Evolutionary conservation across 2,797 vertebrate species (phyloP).

Genomic region (Diplodus puntazzo): DNA sequence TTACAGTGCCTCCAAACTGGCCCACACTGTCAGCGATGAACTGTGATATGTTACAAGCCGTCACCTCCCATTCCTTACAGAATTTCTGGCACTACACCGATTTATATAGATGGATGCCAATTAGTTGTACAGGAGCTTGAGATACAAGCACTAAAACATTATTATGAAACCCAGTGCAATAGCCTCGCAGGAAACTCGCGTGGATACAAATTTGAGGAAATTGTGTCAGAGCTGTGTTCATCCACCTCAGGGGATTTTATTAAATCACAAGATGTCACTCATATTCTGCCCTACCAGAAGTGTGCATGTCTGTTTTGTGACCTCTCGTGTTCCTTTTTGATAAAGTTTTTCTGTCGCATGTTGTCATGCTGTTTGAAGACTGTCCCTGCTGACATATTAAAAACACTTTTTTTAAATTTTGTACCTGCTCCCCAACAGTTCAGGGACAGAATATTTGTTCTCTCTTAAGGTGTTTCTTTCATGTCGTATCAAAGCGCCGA

Average conservation of each 20-base stretch:
- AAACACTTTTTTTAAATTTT: background rate
- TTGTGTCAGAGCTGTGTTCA: background rate
- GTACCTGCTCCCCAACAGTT: background rate
- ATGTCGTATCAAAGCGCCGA: slow-evolving; percentile 14
- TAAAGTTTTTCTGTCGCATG: background rate
- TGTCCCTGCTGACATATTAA: background rate
- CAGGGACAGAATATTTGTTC: background rate
- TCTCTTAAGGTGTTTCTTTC: slow-evolving; percentile 20
- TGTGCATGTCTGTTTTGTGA: background rate
- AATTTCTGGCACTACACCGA: slow-evolving; percentile 13
- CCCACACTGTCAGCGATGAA: background rate
- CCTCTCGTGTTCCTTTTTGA: background rate
- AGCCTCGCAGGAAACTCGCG: slow-evolving; percentile 19
- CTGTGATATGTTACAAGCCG: background rate
- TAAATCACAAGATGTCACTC: background rate
- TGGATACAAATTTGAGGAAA: slow-evolving; percentile 10
- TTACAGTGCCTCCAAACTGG: background rate
- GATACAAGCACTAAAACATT: background rate
- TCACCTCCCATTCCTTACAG: slow-evolving; percentile 4
- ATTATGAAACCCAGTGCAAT: slow-evolving; percentile 48
- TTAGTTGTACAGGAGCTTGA: slow-evolving; percentile 22
- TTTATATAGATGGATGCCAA: slow-evolving; percentile 28
- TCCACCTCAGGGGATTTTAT: background rate
- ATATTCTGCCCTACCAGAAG: background rate
- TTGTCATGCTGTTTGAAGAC: background rate